These are phyloP conservation scores for Drosophila siamana DNA, from an alignment of 2,888 invertebrate genomes.

Conservation along the genomic window DNA sequence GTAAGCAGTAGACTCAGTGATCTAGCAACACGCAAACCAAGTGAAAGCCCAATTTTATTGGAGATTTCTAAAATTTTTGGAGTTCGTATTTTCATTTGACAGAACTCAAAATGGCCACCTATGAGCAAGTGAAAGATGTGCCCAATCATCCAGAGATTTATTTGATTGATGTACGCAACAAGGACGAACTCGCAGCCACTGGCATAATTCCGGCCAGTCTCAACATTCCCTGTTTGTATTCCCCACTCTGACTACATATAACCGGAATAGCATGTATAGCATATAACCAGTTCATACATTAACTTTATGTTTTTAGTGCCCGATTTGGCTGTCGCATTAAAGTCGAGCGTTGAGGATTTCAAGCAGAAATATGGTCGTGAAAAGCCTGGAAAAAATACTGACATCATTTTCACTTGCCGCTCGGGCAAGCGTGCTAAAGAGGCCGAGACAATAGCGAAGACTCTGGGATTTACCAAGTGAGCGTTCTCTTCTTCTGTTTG, in stretches of 20 bases:
- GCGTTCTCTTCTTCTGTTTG: not conserved
- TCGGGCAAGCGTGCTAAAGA: conserved; percentile 56
- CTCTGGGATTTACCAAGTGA: conserved; percentile 56
- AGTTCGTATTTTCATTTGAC: conserved; percentile 1
- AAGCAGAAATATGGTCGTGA: conserved; percentile 46
- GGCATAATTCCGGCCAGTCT: conserved; percentile 91
- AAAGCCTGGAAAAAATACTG: conserved; percentile 46
- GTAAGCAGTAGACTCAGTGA: conserved; percentile 54
- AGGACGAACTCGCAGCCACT: conserved; percentile 89
- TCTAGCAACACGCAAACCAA: conserved; percentile 32
- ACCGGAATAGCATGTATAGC: no score
- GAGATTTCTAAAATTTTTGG: conserved; percentile 1
- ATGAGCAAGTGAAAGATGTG: conserved; percentile 86
- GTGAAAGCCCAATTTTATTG: conserved; percentile 40
- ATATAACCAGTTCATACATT: not conserved
- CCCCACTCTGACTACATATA: not conserved
- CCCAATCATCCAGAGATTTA: conserved; percentile 86
- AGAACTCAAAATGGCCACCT: conserved; percentile 79
- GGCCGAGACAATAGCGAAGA: conserved; percentile 56
- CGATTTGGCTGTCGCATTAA: conserved; percentile 46
- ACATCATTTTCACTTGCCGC: conserved; percentile 66
- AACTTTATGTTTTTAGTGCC: conserved; percentile 44
- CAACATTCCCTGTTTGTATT: conserved; percentile 91
- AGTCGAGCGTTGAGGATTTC: conserved; percentile 32
- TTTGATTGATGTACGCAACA: conserved; percentile 92